Evolutionary conservation across 2,797 vertebrate species (phyloP), one percentile per base, ranked within the genome.

Genomic region (Hypotaenidia philippensis): DNA sequence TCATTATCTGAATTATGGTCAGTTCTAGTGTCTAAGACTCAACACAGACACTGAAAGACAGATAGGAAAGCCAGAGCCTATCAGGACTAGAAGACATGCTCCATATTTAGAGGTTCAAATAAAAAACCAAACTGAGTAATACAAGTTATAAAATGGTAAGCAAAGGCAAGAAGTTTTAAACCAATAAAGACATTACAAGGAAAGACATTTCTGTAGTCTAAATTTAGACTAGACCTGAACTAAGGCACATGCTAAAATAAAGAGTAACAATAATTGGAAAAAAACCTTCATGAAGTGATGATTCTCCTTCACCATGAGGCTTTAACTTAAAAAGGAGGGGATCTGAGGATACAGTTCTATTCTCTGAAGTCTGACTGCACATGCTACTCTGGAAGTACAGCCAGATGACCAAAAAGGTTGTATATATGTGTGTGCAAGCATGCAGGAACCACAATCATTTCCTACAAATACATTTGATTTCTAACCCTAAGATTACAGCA

Each of bases 391-490:
- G n/a, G 36, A 41, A 50, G 36, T 8, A 59, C 18, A 36, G 59
- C 68, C 61, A n/a, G 52, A 31, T 2, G 38, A 59, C 31, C 53
- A 31, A 13, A 47, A 17, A 1, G 26, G 32, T 0, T 26, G 34
- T 5, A 17, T 0, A 17, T 0, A 0, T 5, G 31, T 17, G n/a
- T 2, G n/a, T 12, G 22, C 22, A n/a, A 12, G 60, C 60, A 50
- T 4, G n/a, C 5, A 8, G 25, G 59, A 76, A 47, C 1, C 66
- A n/a, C 0, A 5, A 2, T 6, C 1, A 3, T 17, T 70, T 55
- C 71, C 59, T 13, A 52, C 32, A 41, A 1, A 9, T 0, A n/a
- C 3, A 2, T 3, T 4, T 11, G 5, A 75, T 16, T 29, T 26
- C 55, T 47, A 10, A 56, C 10, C 17, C 63, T 6, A 1, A 32